phyloP scores from a whole-genome alignment of 2,888 invertebrate genomes.

The Chrysolina americana region DNA sequence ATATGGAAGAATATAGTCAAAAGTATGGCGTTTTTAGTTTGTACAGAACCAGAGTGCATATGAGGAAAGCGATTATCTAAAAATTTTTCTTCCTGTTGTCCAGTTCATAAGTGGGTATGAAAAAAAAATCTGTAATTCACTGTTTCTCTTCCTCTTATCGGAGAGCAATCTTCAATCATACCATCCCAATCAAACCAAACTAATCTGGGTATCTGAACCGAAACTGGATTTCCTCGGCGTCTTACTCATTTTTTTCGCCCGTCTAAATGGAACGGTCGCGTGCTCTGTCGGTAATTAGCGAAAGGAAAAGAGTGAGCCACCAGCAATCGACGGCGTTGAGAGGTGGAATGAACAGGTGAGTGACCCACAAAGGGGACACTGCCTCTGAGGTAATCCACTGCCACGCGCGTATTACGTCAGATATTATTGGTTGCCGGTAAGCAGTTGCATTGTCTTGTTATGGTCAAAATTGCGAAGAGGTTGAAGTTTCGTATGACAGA shows the following conservation, averaged over 20 bases:
- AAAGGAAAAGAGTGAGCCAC: constrained; percentile 35
- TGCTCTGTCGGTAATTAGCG: constrained; percentile 35
- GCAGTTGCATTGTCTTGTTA: background rate
- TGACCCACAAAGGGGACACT: constrained; percentile 67
- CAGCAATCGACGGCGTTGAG: constrained; percentile 25
- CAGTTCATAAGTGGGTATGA: too few species aligned
- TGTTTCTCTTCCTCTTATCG: background rate
- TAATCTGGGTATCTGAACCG: background rate
- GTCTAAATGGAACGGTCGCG: constrained; percentile 27
- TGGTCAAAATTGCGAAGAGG: background rate
- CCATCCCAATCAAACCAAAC: background rate
- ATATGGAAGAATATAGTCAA: too few species aligned
- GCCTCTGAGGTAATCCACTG: constrained; percentile 57
- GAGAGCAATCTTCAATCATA: background rate
- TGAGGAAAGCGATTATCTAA: too few species aligned
- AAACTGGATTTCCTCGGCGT: background rate
- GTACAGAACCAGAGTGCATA: too few species aligned
- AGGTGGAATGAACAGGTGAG: constrained; percentile 58
- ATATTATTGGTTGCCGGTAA: constrained; percentile 32
- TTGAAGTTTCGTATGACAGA: background rate
- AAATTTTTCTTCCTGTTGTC: too few species aligned
- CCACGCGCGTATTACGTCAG: constrained; percentile 53
- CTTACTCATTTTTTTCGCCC: background rate
- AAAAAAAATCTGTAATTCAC: too few species aligned
- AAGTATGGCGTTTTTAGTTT: too few species aligned